phyloP scores from a whole-genome alignment of 1,140 invertebrate genomes.

The Chionoecetes opilio region DNA sequence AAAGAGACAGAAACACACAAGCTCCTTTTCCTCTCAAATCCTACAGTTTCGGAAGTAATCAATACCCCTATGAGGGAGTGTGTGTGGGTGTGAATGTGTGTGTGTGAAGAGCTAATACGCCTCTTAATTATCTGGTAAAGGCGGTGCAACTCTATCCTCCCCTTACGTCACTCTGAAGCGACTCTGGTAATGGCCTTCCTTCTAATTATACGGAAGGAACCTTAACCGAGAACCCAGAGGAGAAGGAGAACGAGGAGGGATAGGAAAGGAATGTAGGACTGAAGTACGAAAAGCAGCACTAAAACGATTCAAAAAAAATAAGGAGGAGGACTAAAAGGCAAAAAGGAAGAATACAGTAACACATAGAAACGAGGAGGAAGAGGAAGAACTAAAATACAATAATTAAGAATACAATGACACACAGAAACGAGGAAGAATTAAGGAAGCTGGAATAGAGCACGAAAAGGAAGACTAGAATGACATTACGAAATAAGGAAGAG shows the following conservation, averaged over 20 bases:
- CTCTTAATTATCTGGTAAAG: neutral
- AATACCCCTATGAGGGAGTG: neutral
- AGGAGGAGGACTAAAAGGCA: neutral
- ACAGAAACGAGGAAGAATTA: no score
- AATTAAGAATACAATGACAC: neutral
- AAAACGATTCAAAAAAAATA: neutral
- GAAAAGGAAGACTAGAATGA: no score
- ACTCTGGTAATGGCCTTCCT: neutral
- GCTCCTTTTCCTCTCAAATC: no score
- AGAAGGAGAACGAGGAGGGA: no score
- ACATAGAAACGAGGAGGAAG: neutral
- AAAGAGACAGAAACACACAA: neutral
- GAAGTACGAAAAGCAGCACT: neutral
- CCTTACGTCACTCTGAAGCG: neutral
- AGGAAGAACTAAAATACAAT: neutral
- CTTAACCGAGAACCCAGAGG: no score
- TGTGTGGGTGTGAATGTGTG: conserved; percentile 2
- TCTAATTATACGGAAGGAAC: neutral
- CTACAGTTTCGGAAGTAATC: no score
- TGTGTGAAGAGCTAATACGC: neutral
- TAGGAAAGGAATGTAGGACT: no score
- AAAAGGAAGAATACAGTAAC: neutral
- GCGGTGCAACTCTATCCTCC: neutral
- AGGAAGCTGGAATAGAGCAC: no score
- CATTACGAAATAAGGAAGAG: no score